Evolutionary conservation across 2,113 vertebrate species (phyloP).

Genomic region (Stercorarius parasiticus): DNA sequence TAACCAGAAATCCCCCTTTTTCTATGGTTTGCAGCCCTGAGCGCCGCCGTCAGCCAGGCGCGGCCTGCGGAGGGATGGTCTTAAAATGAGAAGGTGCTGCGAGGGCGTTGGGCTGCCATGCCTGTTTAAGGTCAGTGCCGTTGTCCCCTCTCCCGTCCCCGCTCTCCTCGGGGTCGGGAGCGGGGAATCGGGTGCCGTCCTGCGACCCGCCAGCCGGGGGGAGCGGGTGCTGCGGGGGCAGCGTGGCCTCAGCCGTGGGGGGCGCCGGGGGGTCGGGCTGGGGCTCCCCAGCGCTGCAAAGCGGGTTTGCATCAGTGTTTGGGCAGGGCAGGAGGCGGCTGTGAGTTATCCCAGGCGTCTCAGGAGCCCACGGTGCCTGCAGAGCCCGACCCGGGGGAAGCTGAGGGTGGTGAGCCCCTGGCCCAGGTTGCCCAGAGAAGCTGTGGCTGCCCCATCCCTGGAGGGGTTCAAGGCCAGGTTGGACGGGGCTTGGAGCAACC

Average conservation of each 20-base stretch:
- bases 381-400: not conserved
- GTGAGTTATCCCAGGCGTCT: too few relatives aligned
- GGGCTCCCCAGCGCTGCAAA: not conserved
- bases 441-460: too few relatives aligned
- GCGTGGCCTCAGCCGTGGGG: not conserved
- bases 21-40: not conserved
- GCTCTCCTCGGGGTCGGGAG: not conserved
- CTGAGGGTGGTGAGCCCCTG: not conserved
- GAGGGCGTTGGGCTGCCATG: conserved; percentile 69
- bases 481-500: not conserved
- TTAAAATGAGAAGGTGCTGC: conserved; percentile 72
- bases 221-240: not conserved
- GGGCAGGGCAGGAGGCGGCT: not conserved
- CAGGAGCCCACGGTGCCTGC: not conserved
- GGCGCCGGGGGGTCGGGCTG: fast-evolving
- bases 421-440: too few relatives aligned
- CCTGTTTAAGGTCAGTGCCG: conserved; percentile 73
- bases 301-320: not conserved
- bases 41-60: not conserved
- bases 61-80: not conserved
- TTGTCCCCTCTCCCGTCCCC: not conserved
- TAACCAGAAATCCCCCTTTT: not conserved
- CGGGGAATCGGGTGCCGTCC: not conserved
- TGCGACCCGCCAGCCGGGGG: not conserved
- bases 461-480: not conserved